Conservation (phyloP, 2,797 vertebrate genomes). For the Spea hammondii region DNA sequence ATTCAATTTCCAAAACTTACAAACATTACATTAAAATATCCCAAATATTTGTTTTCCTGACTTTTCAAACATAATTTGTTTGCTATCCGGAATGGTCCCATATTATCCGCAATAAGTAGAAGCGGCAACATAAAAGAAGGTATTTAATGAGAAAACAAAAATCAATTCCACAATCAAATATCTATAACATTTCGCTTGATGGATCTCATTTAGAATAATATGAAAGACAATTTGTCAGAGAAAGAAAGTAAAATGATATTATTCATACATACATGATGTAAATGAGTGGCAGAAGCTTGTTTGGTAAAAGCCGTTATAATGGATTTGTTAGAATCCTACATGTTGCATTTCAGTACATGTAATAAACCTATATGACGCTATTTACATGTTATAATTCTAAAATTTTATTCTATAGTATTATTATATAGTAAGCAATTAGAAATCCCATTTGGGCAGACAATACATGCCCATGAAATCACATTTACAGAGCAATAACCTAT, state of each 20-base stretch:
- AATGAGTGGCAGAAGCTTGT: too few relatives aligned
- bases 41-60: conserved; percentile 35
- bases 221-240: background rate
- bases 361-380: too few relatives aligned
- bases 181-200: background rate
- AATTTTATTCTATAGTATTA: too few relatives aligned
- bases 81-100: background rate
- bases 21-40: conserved; percentile 20
- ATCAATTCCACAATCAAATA: background rate
- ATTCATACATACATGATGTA: too few relatives aligned
- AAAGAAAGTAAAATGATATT: background rate
- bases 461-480: too few relatives aligned
- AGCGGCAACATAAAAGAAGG: background rate
- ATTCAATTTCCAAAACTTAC: conserved; percentile 35
- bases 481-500: too few relatives aligned
- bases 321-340: too few relatives aligned
- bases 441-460: too few relatives aligned
- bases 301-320: too few relatives aligned
- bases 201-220: background rate
- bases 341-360: too few relatives aligned
- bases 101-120: background rate
- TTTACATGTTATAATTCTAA: too few relatives aligned
- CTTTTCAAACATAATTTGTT: conserved; percentile 10
- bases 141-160: background rate
- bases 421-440: too few relatives aligned